These are phyloP conservation scores for Helicoverpa armigera DNA, from an alignment of 1,140 invertebrate species.

Conservation along the genomic window DNA sequence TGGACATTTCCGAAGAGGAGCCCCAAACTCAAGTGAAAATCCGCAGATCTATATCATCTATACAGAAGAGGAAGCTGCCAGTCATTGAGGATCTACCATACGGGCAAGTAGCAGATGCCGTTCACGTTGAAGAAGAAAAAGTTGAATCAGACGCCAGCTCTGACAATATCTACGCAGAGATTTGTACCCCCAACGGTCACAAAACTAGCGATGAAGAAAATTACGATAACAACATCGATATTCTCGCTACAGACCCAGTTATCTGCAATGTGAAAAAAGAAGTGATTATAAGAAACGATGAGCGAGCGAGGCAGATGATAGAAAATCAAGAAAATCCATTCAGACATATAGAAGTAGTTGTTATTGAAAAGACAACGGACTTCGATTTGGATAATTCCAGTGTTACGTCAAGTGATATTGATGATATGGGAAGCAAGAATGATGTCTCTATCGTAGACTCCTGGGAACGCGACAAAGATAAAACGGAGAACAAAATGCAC, in stretches of 20 bases:
- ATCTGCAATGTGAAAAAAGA: constrained; percentile 84
- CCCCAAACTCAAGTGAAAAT: constrained; percentile 76
- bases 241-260: constrained; percentile 80
- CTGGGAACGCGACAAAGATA: constrained; percentile 76
- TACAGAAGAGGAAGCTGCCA: constrained; percentile 84
- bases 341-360: constrained; percentile 86
- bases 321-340: constrained; percentile 82
- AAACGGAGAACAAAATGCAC: constrained; percentile 76
- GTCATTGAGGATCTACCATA: constrained; percentile 86
- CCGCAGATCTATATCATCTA: constrained; percentile 84
- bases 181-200: constrained; percentile 83
- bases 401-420: constrained; percentile 76
- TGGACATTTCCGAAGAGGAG: constrained; percentile 81
- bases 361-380: constrained; percentile 83
- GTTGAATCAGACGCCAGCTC: constrained; percentile 84
- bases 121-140: constrained; percentile 78
- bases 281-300: constrained; percentile 80
- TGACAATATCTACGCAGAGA: constrained; percentile 88
- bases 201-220: constrained; percentile 77
- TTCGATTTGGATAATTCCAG: constrained; percentile 81
- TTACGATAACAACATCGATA: constrained; percentile 78
- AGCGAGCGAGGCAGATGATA: constrained; percentile 78
- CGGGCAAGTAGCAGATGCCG: constrained; percentile 85
- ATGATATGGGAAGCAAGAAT: constrained; percentile 78
- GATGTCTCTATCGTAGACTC: constrained; percentile 81